Conservation (phyloP, 2,113 vertebrate species). For the Spea multiplicata region DNA sequence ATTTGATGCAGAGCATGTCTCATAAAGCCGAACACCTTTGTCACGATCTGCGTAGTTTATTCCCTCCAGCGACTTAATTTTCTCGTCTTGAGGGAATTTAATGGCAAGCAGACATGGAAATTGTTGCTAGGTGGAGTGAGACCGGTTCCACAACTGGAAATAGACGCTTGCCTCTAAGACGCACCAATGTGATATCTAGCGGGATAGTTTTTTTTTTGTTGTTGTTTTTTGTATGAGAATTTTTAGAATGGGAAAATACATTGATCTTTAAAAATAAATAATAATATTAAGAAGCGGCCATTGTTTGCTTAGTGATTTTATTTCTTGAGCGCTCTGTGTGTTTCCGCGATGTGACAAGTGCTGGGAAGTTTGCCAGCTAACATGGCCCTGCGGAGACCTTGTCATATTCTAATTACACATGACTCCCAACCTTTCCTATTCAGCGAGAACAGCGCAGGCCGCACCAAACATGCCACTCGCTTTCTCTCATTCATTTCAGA, state of each 20-base stretch:
- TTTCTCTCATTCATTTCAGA: conserved; percentile 48
- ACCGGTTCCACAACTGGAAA: conserved; percentile 4
- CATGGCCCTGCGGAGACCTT: conserved; percentile 58
- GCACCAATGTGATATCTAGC: not conserved
- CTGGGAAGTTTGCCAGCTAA: conserved; percentile 67
- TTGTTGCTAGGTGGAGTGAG: conserved; percentile 56
- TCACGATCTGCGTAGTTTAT: no score
- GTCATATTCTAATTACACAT: conserved; percentile 65
- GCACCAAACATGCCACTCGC: conserved; percentile 38
- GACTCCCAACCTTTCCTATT: conserved; percentile 60
- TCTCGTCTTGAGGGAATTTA: conserved; percentile 14
- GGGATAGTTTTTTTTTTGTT: not conserved
- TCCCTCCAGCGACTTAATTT: conserved; percentile 50
- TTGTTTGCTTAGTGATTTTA: conserved; percentile 66
- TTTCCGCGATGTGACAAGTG: conserved; percentile 68
- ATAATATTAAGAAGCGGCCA: not conserved
- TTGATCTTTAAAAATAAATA: conserved; percentile 46
- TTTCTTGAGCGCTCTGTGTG: conserved; percentile 59
- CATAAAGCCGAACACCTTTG: no score
- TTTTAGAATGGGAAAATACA: not conserved
- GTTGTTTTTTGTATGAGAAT: conserved; percentile 1
- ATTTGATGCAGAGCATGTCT: no score
- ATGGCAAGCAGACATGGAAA: conserved; percentile 45
- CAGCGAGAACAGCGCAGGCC: conserved; percentile 54
- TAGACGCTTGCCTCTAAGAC: not conserved